phyloP scores from a whole-genome alignment of 2,113 vertebrate species.

The Edolisoma coerulescens region DNA sequence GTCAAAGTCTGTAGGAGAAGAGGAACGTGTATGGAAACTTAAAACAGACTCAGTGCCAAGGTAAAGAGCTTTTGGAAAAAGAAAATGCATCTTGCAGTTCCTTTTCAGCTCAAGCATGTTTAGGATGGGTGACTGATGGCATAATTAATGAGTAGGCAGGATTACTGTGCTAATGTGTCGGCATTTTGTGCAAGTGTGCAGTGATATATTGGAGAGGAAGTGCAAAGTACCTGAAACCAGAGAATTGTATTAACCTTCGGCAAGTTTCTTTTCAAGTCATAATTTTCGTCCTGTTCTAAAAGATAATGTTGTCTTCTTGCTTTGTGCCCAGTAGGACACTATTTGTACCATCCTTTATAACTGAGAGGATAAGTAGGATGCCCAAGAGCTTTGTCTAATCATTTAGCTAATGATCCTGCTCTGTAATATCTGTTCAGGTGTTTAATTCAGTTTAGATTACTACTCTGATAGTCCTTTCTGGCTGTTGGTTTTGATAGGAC shows the following conservation, averaged over 20 bases:
- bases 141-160: constrained; percentile 11
- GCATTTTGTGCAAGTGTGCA: not conserved
- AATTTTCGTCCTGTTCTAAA: not conserved
- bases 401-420: constrained; percentile 45
- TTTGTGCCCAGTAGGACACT: not conserved
- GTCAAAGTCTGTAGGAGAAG: constrained; percentile 37
- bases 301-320: not conserved
- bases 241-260: not conserved
- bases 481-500: constrained; percentile 9
- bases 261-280: not conserved
- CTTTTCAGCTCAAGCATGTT: not conserved
- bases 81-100: not conserved
- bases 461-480: constrained; percentile 7
- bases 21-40: constrained; percentile 3
- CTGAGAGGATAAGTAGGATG: not conserved
- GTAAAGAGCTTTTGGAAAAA: not conserved
- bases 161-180: not conserved
- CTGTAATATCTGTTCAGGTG: constrained; percentile 15
- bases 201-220: not conserved
- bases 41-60: not conserved
- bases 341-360: not conserved
- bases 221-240: not conserved
- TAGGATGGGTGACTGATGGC: not conserved
- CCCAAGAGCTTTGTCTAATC: constrained; percentile 20
- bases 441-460: constrained; percentile 39